Base-by-base conservation (phyloP, 2,888 invertebrate genomes). In the Dasypogon diadema region DNA sequence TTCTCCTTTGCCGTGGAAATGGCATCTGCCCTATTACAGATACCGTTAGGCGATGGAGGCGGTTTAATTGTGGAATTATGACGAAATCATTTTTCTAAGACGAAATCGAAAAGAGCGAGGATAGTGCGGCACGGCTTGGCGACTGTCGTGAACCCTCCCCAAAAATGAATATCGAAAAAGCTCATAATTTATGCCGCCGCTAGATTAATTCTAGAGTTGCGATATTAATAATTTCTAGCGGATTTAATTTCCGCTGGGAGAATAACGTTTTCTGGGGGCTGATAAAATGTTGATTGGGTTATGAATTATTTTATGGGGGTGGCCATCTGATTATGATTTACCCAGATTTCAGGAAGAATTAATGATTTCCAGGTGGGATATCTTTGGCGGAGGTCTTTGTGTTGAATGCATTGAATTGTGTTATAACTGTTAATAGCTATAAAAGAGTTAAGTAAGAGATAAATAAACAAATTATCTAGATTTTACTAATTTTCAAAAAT, bases 51-150 rank as follows among this genome's bases (percentile, higher is more conserved):
- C 22, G 26, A 65, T 24, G 75, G 70, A 54, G 77, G 77, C 75
- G 75, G 55, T 75, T 75, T 77, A 77, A 77, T 77, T 77, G 77
- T 55, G 70, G 72, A 73, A 75, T 72, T 77, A 68, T 77, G 77
- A 75, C 77, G 75, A 77, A 77, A 77, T 72, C 58, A 72, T 37
- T 37, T 73, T 76, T 73, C 60, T 56, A 65, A 18, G 65, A 37
- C 30, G 22, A 70, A 54, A 70, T 54, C 54, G 55, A 22, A 42
- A 42, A 42, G 51, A 42, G 68, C 48, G 51, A 42, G 76, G 22
- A 21, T 8, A 51, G 51, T 3, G 18, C 18, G 51, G 21, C 51
- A 51, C 18, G 1, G 6, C 18, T 22, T 65, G 8, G 37, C 16
- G 6, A 22, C 6, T 14, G 26, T 24, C 22, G 34, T 16, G 34